Evolutionary conservation across 2,797 vertebrate species (phyloP).

Genomic region (Chiroxiphia lanceolata): DNA sequence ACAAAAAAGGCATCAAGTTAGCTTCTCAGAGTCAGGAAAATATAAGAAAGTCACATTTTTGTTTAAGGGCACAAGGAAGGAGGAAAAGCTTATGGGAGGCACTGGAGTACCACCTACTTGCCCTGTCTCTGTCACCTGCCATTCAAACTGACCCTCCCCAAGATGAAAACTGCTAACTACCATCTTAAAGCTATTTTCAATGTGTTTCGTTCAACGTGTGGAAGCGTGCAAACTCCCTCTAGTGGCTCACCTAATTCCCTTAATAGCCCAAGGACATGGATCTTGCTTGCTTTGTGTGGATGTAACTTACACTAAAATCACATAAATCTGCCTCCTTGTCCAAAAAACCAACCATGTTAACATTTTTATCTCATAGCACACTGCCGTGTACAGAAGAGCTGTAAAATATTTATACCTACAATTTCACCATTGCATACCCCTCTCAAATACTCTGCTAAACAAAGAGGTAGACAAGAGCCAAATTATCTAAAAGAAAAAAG

Average conservation of each 20-base stretch:
- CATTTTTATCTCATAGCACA: neutral
- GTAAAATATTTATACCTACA: neutral
- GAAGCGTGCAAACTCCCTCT: constrained; percentile 28
- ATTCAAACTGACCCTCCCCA: neutral
- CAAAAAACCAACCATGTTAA: neutral
- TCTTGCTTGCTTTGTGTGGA: neutral
- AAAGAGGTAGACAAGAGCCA: neutral
- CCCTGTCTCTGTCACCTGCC: neutral
- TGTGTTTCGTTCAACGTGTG: neutral
- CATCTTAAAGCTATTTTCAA: neutral
- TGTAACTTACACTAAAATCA: neutral
- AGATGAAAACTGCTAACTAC: neutral
- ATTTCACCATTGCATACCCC: neutral
- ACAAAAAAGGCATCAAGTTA: neutral
- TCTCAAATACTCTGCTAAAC: neutral
- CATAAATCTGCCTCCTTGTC: neutral
- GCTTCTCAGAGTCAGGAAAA: neutral
- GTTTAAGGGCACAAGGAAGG: neutral
- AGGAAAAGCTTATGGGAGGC: neutral
- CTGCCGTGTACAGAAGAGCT: neutral
- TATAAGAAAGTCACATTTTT: neutral
- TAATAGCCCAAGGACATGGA: neutral
- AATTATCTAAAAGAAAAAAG: neutral
- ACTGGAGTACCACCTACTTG: neutral
- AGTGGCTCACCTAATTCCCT: neutral